A percentile compares a stretch with the other conserved stretches of the same genome.
phyloP scores from a whole-genome alignment of 2,797 vertebrate species.

The Pygocentrus nattereri region DNA sequence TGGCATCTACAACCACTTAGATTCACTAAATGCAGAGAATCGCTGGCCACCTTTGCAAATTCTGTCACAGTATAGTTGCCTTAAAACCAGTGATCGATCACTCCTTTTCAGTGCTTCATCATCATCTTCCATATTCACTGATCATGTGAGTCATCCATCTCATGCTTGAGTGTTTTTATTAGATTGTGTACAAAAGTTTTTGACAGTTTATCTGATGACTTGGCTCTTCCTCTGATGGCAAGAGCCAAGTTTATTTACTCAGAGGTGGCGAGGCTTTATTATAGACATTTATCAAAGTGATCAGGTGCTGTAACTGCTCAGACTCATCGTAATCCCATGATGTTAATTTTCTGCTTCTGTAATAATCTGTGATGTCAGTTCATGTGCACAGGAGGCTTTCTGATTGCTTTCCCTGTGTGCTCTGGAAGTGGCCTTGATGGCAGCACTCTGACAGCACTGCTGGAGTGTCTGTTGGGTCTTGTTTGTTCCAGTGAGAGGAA shows the following conservation, averaged over 20 bases:
- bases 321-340: conserved; percentile 22
- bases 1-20: too few species aligned
- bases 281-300: conserved; percentile 55
- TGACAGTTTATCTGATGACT: conserved; percentile 45
- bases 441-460: conserved; percentile 30
- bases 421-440: conserved; percentile 27
- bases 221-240: conserved; percentile 18
- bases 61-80: not conserved
- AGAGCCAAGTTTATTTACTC: conserved; percentile 43
- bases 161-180: conserved; percentile 31
- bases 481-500: not conserved
- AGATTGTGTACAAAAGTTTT: conserved; percentile 27
- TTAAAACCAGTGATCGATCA: conserved; percentile 23
- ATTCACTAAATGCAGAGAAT: not conserved
- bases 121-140: conserved; percentile 18
- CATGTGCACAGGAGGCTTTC: conserved; percentile 18
- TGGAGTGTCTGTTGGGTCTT: not conserved
- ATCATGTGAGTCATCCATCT: not conserved
- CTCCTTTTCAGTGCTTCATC: not conserved
- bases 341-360: conserved; percentile 37
- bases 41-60: too few species aligned
- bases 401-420: conserved; percentile 24
- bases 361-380: conserved; percentile 47
- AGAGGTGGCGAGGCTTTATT: conserved; percentile 47
- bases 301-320: conserved; percentile 20